Evolutionary conservation across 2,888 invertebrate genomes (phyloP), one percentile per base, ranked within the genome.

Genomic region (Cybosia mesomella): DNA sequence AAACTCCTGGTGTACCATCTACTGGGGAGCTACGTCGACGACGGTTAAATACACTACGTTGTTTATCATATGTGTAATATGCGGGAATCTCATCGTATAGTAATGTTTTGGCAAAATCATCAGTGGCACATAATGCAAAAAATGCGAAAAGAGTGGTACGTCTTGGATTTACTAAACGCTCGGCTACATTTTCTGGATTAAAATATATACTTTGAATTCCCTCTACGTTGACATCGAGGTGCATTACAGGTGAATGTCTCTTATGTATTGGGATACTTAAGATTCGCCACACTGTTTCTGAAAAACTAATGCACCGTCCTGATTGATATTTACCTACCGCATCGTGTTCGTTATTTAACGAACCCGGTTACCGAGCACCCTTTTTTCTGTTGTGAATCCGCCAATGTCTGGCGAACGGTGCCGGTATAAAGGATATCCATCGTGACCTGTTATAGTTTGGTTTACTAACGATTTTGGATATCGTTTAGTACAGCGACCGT

Each of bases 241-340:
- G 58, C 8, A 34, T 58, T 1, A 58, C 58, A 0, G 58, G 34
- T 32, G 34, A 34, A 34, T 58, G 34, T 58, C 58, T 34, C 21
- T 58, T 34, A 24, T 66, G 54, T 13, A 66, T 66, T 0, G 24
- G 22, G 11, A 66, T 60, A 53, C 59, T 53, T 18, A 66, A 34
- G 0, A 60, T 66, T 5, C 66, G 66, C 62, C 58, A 63, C 10
- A 66, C 62, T 10, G 58, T 58, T 13, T 69, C 66, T 1, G 58
- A 69, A 0, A 62, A 53, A 7, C 62, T 69, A 0, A 65, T 70
- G 18, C 67, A 71, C 2, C 65, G 57, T 13, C 67, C 71, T n/a
- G 67, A 67, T 39, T 67, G 67, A 28, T n/a, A 66, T 34, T 13
- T 68, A 2, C 55, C 57, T 8, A 68, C 55, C n/a, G 66, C 71